These are phyloP conservation scores for Drosophila miranda DNA, from an alignment of 1,140 invertebrate genomes.

Conservation along the genomic window DNA sequence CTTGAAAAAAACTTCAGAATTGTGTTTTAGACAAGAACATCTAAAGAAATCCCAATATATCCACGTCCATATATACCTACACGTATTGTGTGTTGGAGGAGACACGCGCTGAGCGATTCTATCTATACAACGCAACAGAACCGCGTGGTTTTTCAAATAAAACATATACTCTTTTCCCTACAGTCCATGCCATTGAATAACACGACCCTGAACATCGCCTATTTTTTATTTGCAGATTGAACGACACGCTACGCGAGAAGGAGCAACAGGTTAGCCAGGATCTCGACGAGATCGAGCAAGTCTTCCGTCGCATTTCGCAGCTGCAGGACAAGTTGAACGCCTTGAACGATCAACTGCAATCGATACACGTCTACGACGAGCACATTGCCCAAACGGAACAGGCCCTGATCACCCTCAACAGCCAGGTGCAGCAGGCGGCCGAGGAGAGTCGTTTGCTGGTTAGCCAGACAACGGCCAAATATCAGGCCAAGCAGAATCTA, in stretches of 20 bases:
- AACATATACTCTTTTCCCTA: too few relatives aligned
- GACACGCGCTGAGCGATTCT: slow-evolving; percentile 42
- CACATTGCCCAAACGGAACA: slow-evolving; percentile 85
- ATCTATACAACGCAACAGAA: slow-evolving; percentile 50
- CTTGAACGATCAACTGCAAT: slow-evolving; percentile 85
- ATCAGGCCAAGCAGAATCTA: slow-evolving; percentile 87
- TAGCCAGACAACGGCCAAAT: slow-evolving; percentile 86
- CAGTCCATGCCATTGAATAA: slow-evolving; percentile 68
- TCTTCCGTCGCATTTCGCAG: slow-evolving; percentile 86
- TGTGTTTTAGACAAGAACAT: slow-evolving; percentile 46
- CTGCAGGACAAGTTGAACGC: slow-evolving; percentile 86
- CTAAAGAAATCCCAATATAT: slow-evolving; percentile 36
- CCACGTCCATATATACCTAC: slow-evolving; percentile 11
- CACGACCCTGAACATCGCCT: slow-evolving; percentile 62
- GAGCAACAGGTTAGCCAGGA: slow-evolving; percentile 85
- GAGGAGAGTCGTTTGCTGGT: slow-evolving; percentile 86
- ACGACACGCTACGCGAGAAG: slow-evolving; percentile 84
- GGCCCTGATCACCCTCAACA: slow-evolving; percentile 83
- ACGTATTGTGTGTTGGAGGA: slow-evolving; percentile 31
- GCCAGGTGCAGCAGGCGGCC: slow-evolving; percentile 83
- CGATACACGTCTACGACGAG: slow-evolving; percentile 89
- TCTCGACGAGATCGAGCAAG: slow-evolving; percentile 84
- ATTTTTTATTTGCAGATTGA: slow-evolving; percentile 77
- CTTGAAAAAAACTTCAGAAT: slow-evolving; percentile 60
- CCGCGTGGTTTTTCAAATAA: slow-evolving; percentile 62